Evolutionary conservation across 1,140 invertebrate genomes (phyloP), one percentile per base, ranked within the genome.

Genomic region (Parasteatoda tepidariorum): DNA sequence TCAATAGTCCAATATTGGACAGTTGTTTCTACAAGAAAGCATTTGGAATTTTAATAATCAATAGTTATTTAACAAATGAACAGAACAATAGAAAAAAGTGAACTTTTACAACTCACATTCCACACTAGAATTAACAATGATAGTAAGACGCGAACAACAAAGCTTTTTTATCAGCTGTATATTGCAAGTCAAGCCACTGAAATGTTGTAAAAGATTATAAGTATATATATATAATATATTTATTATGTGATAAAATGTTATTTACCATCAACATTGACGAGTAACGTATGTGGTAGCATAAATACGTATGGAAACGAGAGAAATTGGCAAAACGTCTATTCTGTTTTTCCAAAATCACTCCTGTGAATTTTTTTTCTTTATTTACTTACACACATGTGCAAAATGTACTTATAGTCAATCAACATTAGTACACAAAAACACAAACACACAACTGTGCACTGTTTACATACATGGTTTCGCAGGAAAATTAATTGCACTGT

Each of bases 271-370:
- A 83, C 81, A 83, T 83, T 73, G 57, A 82, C 59, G 78, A 83
- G 68, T 74, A 70, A 83, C 81, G 81, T 83, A 83, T 83, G 81
- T 74, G 68, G 68, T 83, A 83, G 81, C 71, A 83, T 83, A 83
- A 83, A 83, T 83, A 83, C 81, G 81, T 83, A 83, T 83, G 81
- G 74, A 41, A 74, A 55, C 68, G 74, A 83, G 81, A 83, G 70
- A 57, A 70, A n/a, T 64, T 82, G 41, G 64, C 62, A 74, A 83
- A 74, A 83, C 79, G 55, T 71, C 59, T 7, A 78, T 55, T 33
- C 38, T 67, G 55, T 82, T 57, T 83, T 74, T 54, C 30, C 38
- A 64, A 73, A 83, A 74, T 26, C 81, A 34, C 81, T 74, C 68
- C 34, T 74, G 41, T 54, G 78, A 62, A 70, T 61, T 61, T 78